These are phyloP conservation scores for Lutjanus campechanus DNA, from an alignment of 2,797 vertebrate genomes.

Conservation along the genomic window DNA sequence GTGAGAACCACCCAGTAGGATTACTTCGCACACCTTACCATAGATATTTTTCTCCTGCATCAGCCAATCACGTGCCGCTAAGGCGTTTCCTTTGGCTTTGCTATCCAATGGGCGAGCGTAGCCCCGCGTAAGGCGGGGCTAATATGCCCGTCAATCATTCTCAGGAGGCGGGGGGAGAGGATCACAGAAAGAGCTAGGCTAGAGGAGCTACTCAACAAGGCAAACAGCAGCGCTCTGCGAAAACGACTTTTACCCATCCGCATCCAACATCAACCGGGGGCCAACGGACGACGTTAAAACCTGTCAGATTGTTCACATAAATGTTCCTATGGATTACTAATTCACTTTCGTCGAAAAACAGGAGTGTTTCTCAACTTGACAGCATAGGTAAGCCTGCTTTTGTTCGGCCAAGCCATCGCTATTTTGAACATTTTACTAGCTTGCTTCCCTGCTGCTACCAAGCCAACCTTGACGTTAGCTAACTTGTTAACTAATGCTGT, in stretches of 20 bases:
- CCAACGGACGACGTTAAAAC: slow-evolving; percentile 74
- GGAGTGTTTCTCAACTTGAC: slow-evolving; percentile 79
- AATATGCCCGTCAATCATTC: slow-evolving; percentile 74
- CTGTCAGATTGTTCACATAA: slow-evolving; percentile 66
- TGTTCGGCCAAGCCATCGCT: slow-evolving; percentile 65
- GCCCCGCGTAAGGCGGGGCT: slow-evolving; percentile 54
- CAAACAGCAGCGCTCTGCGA: slow-evolving; percentile 79
- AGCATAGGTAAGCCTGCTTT: slow-evolving; percentile 79
- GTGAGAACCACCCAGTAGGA: slow-evolving; percentile 49
- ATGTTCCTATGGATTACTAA: slow-evolving; percentile 84
- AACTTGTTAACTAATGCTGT: slow-evolving; percentile 77
- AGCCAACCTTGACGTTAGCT: slow-evolving; percentile 76
- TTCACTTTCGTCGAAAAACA: slow-evolving; percentile 76
- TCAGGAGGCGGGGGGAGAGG: slow-evolving; percentile 70
- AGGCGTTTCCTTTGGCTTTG: slow-evolving; percentile 13
- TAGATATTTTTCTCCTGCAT: slow-evolving; percentile 59
- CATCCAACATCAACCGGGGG: slow-evolving; percentile 76
- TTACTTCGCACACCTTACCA: slow-evolving; percentile 56
- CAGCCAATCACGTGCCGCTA: slow-evolving; percentile 71
- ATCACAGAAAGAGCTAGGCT: slow-evolving; percentile 80
- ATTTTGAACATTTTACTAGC: slow-evolving; percentile 74
- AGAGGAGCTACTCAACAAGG: slow-evolving; percentile 79
- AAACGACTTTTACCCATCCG: slow-evolving; percentile 80
- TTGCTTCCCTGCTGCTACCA: slow-evolving; percentile 66
- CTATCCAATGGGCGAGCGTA: slow-evolving; percentile 68